Base-by-base conservation (phyloP, 2,888 invertebrate genomes). In the Torymus auratus region DNA sequence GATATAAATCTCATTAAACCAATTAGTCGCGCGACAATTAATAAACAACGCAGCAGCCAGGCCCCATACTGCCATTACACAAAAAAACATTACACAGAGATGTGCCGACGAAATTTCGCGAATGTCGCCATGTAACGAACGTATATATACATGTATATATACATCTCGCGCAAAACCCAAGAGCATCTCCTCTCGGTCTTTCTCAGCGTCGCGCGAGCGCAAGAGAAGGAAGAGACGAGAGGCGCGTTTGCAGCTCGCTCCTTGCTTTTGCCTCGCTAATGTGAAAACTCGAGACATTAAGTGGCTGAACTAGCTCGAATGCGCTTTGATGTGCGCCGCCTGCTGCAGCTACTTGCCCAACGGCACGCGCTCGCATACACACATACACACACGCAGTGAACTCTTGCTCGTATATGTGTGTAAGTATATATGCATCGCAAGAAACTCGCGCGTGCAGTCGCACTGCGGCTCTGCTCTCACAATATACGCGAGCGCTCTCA, bases 251-350 rank as follows among this genome's bases (percentile, higher is more conserved):
- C 64, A 64, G 14, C 15, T n/a, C 11, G 84, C 81, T 82, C 82
- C 85, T 85, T 86, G 86, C 89, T 89, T 90, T 90, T 90, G 89
- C 89, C 88, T 89, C 88, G 88, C 89, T 89, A 90, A 91, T 91
- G 89, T 87, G 90, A 89, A 90, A 90, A 90, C 89, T 89, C 88
- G 86, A 83, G 87, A 88, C 88, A 87, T 90, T 90, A 91, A 91
- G 89, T 91, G 91, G 90, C 90, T 90, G 88, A 90, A 90, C 89
- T 91, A 89, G 89, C 87, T 85, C 85, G 86, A 85, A 84, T 85
- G 87, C 84, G 87, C 89, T 90, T 91, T 91, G 90, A 91, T 87
- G 87, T 84, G 84, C 79, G 86, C 87, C 88, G 88, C 84, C 79
- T 82, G 72, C 80, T 75, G 83, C 82, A 80, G 52, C 60, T 64